Base-by-base conservation (phyloP, 2,113 vertebrate species). In the Myiozetetes cayanensis region DNA sequence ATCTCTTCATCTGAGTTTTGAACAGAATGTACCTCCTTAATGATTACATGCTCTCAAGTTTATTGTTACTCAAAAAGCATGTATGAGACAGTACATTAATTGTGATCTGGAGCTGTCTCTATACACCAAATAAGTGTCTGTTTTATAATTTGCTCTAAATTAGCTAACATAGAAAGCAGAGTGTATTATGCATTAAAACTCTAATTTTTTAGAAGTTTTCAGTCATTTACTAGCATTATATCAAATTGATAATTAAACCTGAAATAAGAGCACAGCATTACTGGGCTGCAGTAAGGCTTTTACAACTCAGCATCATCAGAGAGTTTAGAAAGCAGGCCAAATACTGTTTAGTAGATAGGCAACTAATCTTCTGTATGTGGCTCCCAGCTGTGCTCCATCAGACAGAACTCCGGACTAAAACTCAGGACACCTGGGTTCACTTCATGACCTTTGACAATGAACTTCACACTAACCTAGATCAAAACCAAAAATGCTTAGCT, bases 1-100 rank as follows among this genome's bases (percentile, higher is more conserved):
- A 41, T 79, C 68, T 78, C 53, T 74, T 80, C 23, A 78, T 93
- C 89, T 95, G 74, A 15, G 78, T 90, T 98, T 95, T 95, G 86
- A 97, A 94, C 39, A 95, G 52, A 92, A 76, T 90, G 76, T 62
- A 92, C 86, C 81, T 81, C 66, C 78, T 85, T 85, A 90, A 89
- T 70, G 72, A 94, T 50, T 68, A 15, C 61, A 25, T 17, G 68
- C 33, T 66, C 93, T 96, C 63, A 93, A 33, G n/a, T 66, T 75
- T 10, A 81, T 53, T 62, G 52, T 65, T 79, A 78, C 37, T 50
- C 67, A 67, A 87, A 87, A 75, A 90, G 46, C n/a, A 52, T 14
- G 15, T 20, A 5, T 46, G 62, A 90, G 21, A 62, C 21, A 84
- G 63, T 75, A 39, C 53, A 85, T 78, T 91, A 95, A 78, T 58